Conservation (phyloP, 2,888 invertebrate genomes). For the Aleiodes leptofemur region DNA sequence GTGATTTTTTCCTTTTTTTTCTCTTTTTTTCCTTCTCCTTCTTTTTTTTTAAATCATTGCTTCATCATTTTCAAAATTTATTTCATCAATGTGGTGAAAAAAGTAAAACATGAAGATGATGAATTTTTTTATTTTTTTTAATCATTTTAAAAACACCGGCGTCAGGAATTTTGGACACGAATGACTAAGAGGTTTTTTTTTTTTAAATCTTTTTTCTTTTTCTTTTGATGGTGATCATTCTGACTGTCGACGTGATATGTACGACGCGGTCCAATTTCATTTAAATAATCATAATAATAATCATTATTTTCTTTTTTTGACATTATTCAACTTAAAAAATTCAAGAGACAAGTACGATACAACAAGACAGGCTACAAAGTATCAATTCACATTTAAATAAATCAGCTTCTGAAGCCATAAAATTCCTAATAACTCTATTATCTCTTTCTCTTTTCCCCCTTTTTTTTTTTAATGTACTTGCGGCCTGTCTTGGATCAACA, state of each 20-base stretch:
- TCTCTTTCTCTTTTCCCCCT: slow-evolving; percentile 20
- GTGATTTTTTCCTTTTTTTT: slow-evolving; percentile 31
- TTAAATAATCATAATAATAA: slow-evolving; percentile 16
- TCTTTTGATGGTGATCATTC: slow-evolving; percentile 27
- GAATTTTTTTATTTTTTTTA: slow-evolving; percentile 11
- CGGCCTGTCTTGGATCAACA: slow-evolving; percentile 19
- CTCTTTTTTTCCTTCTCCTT: slow-evolving; percentile 10
- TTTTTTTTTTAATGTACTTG: slow-evolving; percentile 20
- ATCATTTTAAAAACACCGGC: slow-evolving; percentile 18
- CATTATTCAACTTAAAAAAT: slow-evolving; percentile 8
- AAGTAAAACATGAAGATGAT: slow-evolving; percentile 23
- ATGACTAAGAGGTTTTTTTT: slow-evolving; percentile 68
- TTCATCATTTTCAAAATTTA: slow-evolving; percentile 33
- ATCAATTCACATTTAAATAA: slow-evolving; percentile 3
- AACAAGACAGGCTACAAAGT: slow-evolving; percentile 28
- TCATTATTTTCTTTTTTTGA: not conserved
- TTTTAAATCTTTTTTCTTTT: not conserved
- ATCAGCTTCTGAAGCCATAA: slow-evolving; percentile 27
- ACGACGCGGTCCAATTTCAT: slow-evolving; percentile 52
- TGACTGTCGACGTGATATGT: slow-evolving; percentile 69
- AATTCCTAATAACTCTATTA: slow-evolving; percentile 21
- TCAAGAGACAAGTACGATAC: slow-evolving; percentile 31
- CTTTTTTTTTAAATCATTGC: slow-evolving; percentile 29
- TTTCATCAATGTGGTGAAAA: slow-evolving; percentile 70
- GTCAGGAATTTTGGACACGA: slow-evolving; percentile 69